phyloP scores from a whole-genome alignment of 2,888 invertebrate genomes.

The Loripinus fragilis region DNA sequence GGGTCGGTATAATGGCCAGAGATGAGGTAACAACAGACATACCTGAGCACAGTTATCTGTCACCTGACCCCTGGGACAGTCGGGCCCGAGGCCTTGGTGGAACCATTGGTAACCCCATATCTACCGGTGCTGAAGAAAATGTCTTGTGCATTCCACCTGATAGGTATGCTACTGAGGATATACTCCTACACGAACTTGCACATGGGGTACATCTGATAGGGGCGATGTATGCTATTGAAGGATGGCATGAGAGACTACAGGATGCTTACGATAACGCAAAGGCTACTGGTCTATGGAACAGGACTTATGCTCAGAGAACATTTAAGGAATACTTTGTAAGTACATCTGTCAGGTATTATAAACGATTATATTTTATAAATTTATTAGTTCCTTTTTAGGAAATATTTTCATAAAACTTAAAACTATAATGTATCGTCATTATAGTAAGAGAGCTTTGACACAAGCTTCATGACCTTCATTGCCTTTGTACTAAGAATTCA shows the following conservation, averaged over 20 bases:
- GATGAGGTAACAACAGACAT: conserved; percentile 63
- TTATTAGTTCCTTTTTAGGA: too few species aligned
- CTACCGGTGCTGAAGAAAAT: conserved; percentile 72
- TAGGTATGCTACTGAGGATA: conserved; percentile 60
- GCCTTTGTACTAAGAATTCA: too few species aligned
- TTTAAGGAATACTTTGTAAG: conserved; percentile 66
- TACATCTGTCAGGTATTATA: not conserved
- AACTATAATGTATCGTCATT: too few species aligned
- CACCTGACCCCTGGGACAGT: conserved; percentile 47
- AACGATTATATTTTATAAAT: too few species aligned
- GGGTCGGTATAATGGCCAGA: conserved; percentile 68
- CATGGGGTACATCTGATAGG: conserved; percentile 69
- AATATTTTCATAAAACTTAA: too few species aligned
- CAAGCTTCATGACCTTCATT: too few species aligned
- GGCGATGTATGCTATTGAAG: conserved; percentile 57
- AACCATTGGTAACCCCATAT: conserved; percentile 64
- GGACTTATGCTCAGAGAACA: conserved; percentile 33
- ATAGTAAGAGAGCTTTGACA: too few species aligned
- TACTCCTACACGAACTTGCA: conserved; percentile 66
- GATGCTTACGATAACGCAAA: not conserved
- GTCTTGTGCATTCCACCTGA: conserved; percentile 60
- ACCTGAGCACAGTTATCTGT: conserved; percentile 72
- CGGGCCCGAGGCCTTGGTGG: conserved; percentile 71
- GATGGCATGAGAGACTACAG: conserved; percentile 45
- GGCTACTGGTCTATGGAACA: not conserved